Percentiles rank a stretch among this genome's conserved stretches.
phyloP scores from a whole-genome alignment of 2,888 invertebrate genomes.

The Microctonus brassicae region DNA sequence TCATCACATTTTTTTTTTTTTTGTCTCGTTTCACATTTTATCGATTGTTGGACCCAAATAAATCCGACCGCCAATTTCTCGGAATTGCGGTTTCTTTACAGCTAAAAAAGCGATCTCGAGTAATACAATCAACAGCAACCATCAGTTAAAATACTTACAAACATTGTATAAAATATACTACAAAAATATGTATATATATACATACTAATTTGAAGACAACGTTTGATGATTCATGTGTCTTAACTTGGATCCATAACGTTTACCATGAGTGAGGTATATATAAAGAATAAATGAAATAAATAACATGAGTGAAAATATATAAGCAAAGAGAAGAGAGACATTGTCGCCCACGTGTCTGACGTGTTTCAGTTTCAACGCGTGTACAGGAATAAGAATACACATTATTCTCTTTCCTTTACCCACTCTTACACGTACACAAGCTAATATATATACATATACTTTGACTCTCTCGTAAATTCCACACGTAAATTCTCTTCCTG shows the following conservation, averaged over 20 bases:
- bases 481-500: constrained; percentile 3
- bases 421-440: no score
- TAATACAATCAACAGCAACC: neutral
- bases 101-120: neutral
- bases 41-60: constrained; percentile 61
- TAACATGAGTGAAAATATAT: neutral
- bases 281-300: neutral
- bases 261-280: neutral
- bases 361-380: neutral
- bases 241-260: neutral
- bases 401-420: neutral
- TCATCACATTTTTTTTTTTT: neutral
- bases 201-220: neutral
- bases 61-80: constrained; percentile 56
- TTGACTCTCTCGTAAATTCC: neutral
- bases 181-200: neutral
- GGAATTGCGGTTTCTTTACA: constrained; percentile 47
- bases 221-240: neutral
- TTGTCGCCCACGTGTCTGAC: constrained; percentile 27
- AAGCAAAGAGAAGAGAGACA: neutral
- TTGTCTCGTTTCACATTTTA: constrained; percentile 34
- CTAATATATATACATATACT: no score
- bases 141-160: neutral
- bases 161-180: neutral
- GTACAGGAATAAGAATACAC: neutral